Evolutionary conservation across 2,888 invertebrate genomes (phyloP).

Genomic region (Merodon equestris): DNA sequence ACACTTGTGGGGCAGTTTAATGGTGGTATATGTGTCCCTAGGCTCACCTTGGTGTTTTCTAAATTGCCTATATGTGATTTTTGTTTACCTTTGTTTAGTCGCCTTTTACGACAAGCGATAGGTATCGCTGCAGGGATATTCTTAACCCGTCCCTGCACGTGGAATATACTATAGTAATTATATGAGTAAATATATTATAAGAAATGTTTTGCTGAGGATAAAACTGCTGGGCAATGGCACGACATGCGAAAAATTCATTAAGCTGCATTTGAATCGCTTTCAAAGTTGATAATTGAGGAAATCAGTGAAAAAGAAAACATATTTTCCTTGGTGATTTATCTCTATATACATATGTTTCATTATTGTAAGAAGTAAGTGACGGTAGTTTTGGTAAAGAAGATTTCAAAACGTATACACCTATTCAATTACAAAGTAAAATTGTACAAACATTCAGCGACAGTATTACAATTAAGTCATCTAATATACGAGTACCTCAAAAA

Average conservation of each 20-base stretch:
- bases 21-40: too few species aligned
- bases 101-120: too few species aligned
- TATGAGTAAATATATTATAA: slow-evolving; percentile 18
- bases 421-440: slow-evolving; percentile 28
- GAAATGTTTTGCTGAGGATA: slow-evolving; percentile 9
- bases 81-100: too few species aligned
- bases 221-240: slow-evolving; percentile 10
- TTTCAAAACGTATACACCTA: slow-evolving; percentile 27
- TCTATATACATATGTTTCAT: slow-evolving; percentile 6
- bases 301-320: neutral
- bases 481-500: slow-evolving; percentile 25
- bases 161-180: slow-evolving; percentile 11
- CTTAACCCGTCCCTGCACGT: too few species aligned
- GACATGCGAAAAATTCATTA: slow-evolving; percentile 23
- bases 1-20: too few species aligned
- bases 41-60: too few species aligned
- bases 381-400: slow-evolving; percentile 20
- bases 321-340: slow-evolving; percentile 14
- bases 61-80: too few species aligned
- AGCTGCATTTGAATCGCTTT: slow-evolving; percentile 34
- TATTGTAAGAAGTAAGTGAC: slow-evolving; percentile 17
- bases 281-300: slow-evolving; percentile 26
- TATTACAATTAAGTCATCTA: slow-evolving; percentile 16
- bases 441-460: slow-evolving; percentile 7
- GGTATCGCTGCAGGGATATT: too few species aligned